phyloP scores from a whole-genome alignment of 2,113 vertebrate genomes.

The Passer domesticus region DNA sequence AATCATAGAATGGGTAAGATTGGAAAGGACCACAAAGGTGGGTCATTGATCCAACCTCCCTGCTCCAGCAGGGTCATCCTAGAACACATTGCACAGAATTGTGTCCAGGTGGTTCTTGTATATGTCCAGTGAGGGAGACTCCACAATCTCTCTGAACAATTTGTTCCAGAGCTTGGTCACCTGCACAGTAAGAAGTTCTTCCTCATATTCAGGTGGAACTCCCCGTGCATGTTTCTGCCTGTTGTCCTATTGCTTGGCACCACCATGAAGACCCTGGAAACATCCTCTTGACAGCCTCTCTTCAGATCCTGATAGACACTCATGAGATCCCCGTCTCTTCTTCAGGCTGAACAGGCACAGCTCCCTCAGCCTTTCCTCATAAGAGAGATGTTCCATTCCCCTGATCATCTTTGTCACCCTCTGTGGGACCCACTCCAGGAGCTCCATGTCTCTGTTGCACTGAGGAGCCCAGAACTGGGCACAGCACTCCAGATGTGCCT shows the following conservation, averaged over 20 bases:
- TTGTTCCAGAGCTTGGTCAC: accelerated
- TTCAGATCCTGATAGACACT: not conserved
- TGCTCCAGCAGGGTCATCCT: not conserved
- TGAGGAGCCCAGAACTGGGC: not conserved
- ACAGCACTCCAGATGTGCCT: not conserved
- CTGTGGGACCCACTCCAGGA: not conserved
- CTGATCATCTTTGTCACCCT: no score
- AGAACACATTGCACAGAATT: not conserved
- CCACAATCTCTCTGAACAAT: accelerated
- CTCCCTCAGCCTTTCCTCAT: accelerated
- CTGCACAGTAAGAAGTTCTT: not conserved
- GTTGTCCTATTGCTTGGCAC: not conserved
- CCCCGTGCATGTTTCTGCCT: not conserved
- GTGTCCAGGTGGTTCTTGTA: not conserved
- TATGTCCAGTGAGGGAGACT: not conserved
- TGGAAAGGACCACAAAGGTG: not conserved
- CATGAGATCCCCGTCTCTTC: not conserved
- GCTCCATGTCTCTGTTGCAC: not conserved
- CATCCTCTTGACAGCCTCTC: accelerated
- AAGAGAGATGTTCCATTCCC: not conserved
- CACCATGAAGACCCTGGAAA: not conserved
- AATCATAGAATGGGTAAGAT: not conserved
- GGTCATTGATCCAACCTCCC: not conserved
- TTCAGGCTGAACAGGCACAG: accelerated
- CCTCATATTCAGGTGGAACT: not conserved